Conservation (phyloP, 2,888 invertebrate species). For the Stegana nigrithorax region DNA sequence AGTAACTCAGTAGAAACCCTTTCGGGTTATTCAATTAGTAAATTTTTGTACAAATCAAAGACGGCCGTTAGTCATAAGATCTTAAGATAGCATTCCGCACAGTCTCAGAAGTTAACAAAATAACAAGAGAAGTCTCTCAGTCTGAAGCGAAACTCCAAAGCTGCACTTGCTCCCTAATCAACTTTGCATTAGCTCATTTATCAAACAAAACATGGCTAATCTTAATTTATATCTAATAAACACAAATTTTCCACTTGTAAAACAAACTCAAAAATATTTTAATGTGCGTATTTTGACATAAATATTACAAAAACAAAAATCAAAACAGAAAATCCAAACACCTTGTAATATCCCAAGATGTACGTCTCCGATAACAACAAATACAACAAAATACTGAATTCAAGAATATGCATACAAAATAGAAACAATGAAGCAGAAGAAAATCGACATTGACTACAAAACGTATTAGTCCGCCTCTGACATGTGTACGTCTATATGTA, state of each 20-base stretch:
- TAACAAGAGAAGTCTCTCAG: no score
- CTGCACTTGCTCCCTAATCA: no score
- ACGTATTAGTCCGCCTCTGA: slow-evolving; percentile 3
- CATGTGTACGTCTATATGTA: no score
- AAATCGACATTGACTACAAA: slow-evolving; percentile 5
- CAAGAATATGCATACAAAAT: background rate
- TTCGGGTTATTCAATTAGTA: no score
- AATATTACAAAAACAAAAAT: background rate
- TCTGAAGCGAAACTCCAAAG: no score
- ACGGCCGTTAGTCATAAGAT: no score
- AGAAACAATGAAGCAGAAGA: background rate
- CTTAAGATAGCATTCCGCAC: no score
- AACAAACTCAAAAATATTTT: slow-evolving; percentile 4
- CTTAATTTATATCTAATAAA: background rate
- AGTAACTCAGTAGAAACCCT: no score
- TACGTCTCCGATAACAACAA: background rate
- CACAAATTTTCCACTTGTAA: background rate
- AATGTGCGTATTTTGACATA: no score
- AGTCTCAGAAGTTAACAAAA: no score
- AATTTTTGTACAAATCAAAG: no score
- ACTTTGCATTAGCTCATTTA: background rate
- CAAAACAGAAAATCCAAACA: background rate
- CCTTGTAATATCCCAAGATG: background rate
- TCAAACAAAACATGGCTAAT: background rate
- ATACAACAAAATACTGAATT: background rate